A percentile compares a stretch with the other conserved stretches of the same genome.
phyloP scores from a whole-genome alignment of 2,797 vertebrate species.

The Gallirallus australis region DNA sequence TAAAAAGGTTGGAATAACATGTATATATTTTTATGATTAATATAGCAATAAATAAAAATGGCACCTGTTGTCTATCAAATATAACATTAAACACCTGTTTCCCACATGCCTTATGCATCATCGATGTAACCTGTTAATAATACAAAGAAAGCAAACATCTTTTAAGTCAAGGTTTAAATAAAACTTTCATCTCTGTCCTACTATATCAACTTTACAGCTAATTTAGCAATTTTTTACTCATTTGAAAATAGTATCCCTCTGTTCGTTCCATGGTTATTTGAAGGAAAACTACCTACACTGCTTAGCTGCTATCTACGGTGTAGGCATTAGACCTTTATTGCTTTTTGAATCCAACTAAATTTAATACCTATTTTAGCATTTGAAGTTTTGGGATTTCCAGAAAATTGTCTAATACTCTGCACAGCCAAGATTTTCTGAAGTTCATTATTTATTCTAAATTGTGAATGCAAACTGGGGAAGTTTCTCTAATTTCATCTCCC shows the following conservation, averaged over 20 bases:
- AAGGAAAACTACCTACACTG: not conserved
- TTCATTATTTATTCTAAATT: not conserved
- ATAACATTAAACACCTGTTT: not conserved
- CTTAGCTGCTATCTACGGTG: not conserved
- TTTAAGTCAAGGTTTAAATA: not conserved
- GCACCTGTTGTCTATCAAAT: not conserved
- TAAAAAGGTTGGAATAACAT: not conserved
- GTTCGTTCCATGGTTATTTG: not conserved
- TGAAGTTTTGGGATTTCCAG: not conserved
- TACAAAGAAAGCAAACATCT: not conserved
- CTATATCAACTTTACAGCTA: not conserved
- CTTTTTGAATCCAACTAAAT: not conserved
- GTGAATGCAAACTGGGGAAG: not conserved
- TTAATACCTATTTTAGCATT: not conserved
- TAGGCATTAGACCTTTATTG: not conserved
- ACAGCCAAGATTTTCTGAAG: not conserved
- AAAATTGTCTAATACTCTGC: not conserved
- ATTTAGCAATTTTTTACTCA: not conserved
- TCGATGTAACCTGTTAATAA: not conserved
- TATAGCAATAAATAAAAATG: not conserved
- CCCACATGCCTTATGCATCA: not conserved
- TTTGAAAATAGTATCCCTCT: not conserved
- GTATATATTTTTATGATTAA: not conserved
- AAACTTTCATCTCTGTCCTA: not conserved
- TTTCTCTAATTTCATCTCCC: not conserved